phyloP scores from a whole-genome alignment of 2,113 vertebrate species.

The Butastur rufipennis region DNA sequence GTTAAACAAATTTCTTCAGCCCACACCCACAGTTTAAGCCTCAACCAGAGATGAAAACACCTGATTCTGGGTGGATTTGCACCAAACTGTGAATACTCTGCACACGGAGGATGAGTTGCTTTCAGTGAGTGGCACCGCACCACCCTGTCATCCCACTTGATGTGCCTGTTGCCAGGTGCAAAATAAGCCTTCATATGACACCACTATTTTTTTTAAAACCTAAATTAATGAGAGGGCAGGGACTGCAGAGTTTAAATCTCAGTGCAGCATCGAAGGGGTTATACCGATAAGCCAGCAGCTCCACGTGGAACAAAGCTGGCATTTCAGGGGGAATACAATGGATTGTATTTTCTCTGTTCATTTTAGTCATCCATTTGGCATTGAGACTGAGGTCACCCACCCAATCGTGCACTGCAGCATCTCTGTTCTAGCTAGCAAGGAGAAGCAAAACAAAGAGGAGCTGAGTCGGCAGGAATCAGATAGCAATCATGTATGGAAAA shows the following conservation, averaged over 20 bases:
- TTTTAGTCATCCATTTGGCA: slow-evolving; percentile 22
- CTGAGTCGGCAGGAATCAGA: slow-evolving; percentile 20
- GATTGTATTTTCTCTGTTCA: neutral
- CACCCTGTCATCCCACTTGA: fast-evolving
- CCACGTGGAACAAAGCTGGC: slow-evolving; percentile 43
- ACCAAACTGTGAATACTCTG: neutral
- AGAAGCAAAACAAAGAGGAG: slow-evolving; percentile 45
- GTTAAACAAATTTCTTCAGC: neutral
- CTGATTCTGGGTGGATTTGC: neutral
- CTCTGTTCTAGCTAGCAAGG: slow-evolving; percentile 4
- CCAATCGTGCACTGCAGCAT: slow-evolving; percentile 6
- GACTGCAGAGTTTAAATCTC: neutral
- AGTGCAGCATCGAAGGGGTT: neutral
- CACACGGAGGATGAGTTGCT: neutral
- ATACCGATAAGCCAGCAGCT: neutral
- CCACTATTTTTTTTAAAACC: fast-evolving
- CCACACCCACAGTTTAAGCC: neutral
- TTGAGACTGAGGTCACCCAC: slow-evolving; percentile 38
- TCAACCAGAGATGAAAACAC: neutral
- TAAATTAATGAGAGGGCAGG: fast-evolving
- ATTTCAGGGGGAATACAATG: slow-evolving; percentile 43
- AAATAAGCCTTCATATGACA: fast-evolving
- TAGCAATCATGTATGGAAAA: neutral
- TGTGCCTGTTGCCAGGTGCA: neutral
- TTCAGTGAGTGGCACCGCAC: neutral